A percentile compares a stretch with the other conserved stretches of the same genome.
These are phyloP conservation scores for Florisuga fusca DNA, from an alignment of 2,797 vertebrate genomes.

Conservation along the genomic window DNA sequence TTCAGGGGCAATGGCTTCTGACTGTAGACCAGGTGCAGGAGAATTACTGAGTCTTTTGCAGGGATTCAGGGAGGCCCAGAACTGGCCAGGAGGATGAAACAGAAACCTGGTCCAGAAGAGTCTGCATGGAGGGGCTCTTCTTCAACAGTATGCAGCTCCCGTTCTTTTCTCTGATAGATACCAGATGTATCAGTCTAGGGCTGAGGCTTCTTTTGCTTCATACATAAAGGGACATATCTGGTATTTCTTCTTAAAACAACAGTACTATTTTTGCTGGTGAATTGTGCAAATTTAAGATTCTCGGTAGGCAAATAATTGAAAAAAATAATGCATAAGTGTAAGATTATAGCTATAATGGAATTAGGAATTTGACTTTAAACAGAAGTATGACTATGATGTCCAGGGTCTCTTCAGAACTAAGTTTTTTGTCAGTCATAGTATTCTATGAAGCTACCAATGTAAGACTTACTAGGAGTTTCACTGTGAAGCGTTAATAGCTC, in stretches of 20 bases:
- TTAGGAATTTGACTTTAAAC: not conserved
- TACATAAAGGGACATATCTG: not conserved
- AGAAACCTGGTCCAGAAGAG: not conserved
- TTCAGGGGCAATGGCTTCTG: accelerated
- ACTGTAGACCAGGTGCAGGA: not conserved
- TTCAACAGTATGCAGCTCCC: not conserved
- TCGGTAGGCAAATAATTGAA: not conserved
- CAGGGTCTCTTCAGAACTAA: not conserved
- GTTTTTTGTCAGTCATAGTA: not conserved
- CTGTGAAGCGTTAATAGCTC: not conserved
- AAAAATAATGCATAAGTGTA: not conserved
- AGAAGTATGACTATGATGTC: not conserved
- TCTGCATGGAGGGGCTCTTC: not conserved
- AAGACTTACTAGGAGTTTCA: not conserved
- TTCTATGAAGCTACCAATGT: not conserved
- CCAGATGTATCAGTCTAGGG: not conserved
- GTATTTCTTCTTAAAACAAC: not conserved
- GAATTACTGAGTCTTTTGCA: not conserved
- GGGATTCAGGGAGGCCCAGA: not conserved
- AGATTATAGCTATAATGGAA: not conserved
- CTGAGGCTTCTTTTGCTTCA: not conserved
- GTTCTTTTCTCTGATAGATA: not conserved
- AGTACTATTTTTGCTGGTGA: not conserved
- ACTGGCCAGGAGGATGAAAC: not conserved
- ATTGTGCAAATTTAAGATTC: not conserved